These are phyloP conservation scores for Gorsachius goisagi DNA, from an alignment of 2,113 vertebrate genomes.

Conservation along the genomic window DNA sequence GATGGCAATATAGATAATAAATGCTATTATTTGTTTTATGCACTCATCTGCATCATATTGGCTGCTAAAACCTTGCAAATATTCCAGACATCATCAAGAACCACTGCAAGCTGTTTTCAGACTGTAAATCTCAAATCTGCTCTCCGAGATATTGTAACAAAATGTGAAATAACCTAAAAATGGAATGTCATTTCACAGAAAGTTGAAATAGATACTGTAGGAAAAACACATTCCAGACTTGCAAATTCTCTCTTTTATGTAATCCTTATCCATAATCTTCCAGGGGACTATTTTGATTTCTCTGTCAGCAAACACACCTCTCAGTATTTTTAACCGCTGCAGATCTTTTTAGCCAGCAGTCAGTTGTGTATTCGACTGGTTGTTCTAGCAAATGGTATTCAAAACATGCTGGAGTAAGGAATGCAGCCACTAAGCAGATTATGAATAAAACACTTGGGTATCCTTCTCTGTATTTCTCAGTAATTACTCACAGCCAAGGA, in stretches of 20 bases:
- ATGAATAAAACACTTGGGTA: neutral
- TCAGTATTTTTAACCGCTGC: neutral
- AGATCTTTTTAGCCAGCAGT: neutral
- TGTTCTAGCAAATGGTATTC: neutral
- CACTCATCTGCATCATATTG: constrained; percentile 6
- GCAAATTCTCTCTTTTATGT: constrained; percentile 31
- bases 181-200: constrained; percentile 56
- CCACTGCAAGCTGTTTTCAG: constrained; percentile 31
- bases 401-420: neutral
- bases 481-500: constrained; percentile 13
- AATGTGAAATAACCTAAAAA: constrained; percentile 33
- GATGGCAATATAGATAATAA: neutral
- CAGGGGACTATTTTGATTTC: constrained; percentile 18
- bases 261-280: constrained; percentile 20
- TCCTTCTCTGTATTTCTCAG: neutral
- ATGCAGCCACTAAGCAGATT: neutral
- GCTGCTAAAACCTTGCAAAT: constrained; percentile 47
- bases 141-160: constrained; percentile 26
- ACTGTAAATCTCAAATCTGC: constrained; percentile 47
- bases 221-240: constrained; percentile 47
- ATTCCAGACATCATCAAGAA: constrained; percentile 30
- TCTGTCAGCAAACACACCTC: neutral
- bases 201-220: constrained; percentile 51
- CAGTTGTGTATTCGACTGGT: neutral
- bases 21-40: constrained; percentile 11